Conservation (phyloP, 2,797 vertebrate species). For the Myoxocephalus aenaeus region DNA sequence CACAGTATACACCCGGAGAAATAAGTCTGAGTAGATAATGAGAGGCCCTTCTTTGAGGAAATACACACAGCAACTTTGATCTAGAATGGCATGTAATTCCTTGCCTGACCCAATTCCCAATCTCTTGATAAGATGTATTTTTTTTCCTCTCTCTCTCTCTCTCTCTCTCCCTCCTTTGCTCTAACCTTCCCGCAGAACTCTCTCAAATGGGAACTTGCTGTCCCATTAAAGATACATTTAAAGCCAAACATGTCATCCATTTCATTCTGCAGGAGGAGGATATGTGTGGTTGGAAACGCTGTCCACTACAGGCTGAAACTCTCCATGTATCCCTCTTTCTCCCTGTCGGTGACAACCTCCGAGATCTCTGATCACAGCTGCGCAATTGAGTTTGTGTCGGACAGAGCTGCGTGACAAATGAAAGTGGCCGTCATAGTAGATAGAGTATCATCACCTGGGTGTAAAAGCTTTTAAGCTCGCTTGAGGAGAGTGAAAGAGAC, state of each 20-base stretch:
- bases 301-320: conserved; percentile 49
- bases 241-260: conserved; percentile 76
- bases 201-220: conserved; percentile 71
- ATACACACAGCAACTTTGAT: conserved; percentile 79
- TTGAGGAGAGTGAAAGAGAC: conserved; percentile 38
- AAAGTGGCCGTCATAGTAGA: conserved; percentile 69
- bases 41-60: conserved; percentile 74
- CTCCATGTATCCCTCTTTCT: conserved; percentile 24
- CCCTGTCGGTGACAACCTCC: conserved; percentile 58
- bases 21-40: conserved; percentile 74
- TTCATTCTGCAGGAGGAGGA: conserved; percentile 63
- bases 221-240: conserved; percentile 79
- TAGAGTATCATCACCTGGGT: conserved; percentile 74
- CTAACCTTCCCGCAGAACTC: conserved; percentile 66
- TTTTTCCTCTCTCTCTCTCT: not conserved
- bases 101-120: conserved; percentile 82
- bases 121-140: conserved; percentile 76
- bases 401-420: conserved; percentile 71
- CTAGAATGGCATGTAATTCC: conserved; percentile 82
- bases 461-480: conserved; percentile 60
- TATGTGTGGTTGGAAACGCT: conserved; percentile 43
- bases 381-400: conserved; percentile 71
- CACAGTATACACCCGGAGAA: conserved; percentile 62
- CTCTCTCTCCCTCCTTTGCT: conserved; percentile 39
- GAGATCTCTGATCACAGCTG: conserved; percentile 76